These are phyloP conservation scores for Crenuchus spilurus DNA, from an alignment of 2,797 vertebrate species.

Conservation along the genomic window DNA sequence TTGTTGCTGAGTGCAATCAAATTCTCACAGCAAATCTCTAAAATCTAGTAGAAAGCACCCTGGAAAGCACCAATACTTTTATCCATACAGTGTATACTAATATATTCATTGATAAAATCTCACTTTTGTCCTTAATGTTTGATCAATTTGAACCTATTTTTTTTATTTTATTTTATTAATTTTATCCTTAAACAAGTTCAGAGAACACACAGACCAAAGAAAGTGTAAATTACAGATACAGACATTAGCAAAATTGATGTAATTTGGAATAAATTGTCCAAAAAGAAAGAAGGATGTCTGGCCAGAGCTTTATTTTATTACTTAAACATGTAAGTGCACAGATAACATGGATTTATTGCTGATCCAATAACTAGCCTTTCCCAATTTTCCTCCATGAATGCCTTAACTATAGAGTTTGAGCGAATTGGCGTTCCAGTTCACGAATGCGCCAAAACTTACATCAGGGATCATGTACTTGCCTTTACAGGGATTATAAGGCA, in stretches of 20 bases:
- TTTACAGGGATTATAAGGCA: background rate
- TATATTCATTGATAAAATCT: too few relatives aligned
- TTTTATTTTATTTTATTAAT: too few relatives aligned
- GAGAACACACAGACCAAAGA: too few relatives aligned
- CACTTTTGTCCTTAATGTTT: too few relatives aligned
- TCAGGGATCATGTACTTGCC: background rate
- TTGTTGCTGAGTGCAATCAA: too few relatives aligned
- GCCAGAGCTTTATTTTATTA: background rate
- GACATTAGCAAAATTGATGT: background rate
- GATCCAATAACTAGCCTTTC: background rate
- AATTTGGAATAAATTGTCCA: background rate
- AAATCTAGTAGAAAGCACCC: too few relatives aligned
- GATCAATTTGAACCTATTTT: too few relatives aligned
- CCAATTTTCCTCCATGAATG: background rate
- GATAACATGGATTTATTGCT: background rate
- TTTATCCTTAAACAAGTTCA: too few relatives aligned
- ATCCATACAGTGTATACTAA: too few relatives aligned
- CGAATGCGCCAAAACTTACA: slow-evolving; percentile 15
- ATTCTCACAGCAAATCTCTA: too few relatives aligned
- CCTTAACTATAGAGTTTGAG: background rate
- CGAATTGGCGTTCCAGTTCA: slow-evolving; percentile 2
- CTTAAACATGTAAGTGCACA: background rate
- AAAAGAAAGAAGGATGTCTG: background rate
- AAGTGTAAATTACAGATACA: too few relatives aligned
- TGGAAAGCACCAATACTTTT: too few relatives aligned